Conservation (phyloP, 2,888 invertebrate genomes). For the Parthenolecanium corni region DNA sequence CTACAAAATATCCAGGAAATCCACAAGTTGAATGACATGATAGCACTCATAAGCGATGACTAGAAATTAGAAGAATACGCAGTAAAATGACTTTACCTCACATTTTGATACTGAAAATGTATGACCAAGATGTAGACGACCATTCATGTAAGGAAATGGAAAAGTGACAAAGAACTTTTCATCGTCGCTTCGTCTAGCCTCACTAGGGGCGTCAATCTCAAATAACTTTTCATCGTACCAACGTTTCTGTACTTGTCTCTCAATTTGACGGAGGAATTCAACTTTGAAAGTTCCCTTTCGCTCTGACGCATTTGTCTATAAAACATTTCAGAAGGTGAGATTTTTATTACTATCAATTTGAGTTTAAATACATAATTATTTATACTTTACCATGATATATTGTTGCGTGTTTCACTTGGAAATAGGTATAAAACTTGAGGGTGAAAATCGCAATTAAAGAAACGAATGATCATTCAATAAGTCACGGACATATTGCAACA, state of each 20-base stretch:
- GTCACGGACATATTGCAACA: too few relatives aligned
- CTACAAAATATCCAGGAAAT: conserved; percentile 40
- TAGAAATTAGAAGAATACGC: too few relatives aligned
- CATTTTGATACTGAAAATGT: conserved; percentile 94
- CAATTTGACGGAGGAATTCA: conserved; percentile 79
- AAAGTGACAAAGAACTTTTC: conserved; percentile 90
- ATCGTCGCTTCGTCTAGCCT: conserved; percentile 30
- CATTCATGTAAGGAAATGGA: conserved; percentile 99
- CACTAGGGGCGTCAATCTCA: conserved; percentile 72
- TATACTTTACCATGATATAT: too few relatives aligned
- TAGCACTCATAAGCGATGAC: background rate
- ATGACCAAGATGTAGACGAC: conserved; percentile 91
- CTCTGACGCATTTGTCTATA: background rate
- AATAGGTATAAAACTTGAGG: too few relatives aligned
- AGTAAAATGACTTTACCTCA: conserved; percentile 54
- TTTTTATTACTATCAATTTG: too few relatives aligned
- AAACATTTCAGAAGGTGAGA: too few relatives aligned
- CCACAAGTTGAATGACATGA: background rate
- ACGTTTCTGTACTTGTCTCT: conserved; percentile 66
- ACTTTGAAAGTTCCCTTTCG: conserved; percentile 95
- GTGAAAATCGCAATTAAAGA: too few relatives aligned
- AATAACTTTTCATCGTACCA: conserved; percentile 75
- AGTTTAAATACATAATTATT: too few relatives aligned
- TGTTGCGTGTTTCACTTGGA: too few relatives aligned
- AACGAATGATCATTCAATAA: too few relatives aligned